Evolutionary conservation across 2,113 vertebrate species (phyloP), one percentile per base, ranked within the genome.

Genomic region (Petaurus breviceps): DNA sequence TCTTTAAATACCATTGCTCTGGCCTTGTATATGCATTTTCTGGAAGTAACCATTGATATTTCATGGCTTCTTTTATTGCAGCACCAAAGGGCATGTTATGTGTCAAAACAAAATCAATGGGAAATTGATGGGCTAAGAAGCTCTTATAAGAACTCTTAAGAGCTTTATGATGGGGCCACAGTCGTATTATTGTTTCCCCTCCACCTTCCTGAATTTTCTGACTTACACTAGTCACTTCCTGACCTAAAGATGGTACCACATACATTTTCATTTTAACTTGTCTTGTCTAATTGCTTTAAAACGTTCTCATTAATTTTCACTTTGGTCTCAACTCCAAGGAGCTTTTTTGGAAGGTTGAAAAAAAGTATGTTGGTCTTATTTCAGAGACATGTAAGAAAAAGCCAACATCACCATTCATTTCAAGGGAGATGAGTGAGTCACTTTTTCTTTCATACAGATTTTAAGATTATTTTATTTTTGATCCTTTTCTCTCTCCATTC

Each of bases 81-180:
- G 96, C 96, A 97, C 97, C 11, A 31, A 96, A 94, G 94, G 92
- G 95, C 92, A 95, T 92, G 92, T 95, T 97, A 91, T 52, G 47
- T 95, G 92, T 96, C 95, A 97, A 98, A 96, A 96, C 95, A 94
- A 97, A 98, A 97, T 98, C 97, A 97, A 96, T 97, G 93, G 93
- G 95, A 96, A 97, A 97, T 97, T 95, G 96, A 98, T 97, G 93
- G 49, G 52, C 91, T 94, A 95, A 96, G 95, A 95, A 90, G 54
- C 95, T 77, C 95, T 93, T 91, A 90, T 90, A n/a, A n/a, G n/a
- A n/a, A n/a, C n/a, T 96, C 93, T 97, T 93, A 94, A 97, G 93
- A 95, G 96, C 94, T 97, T 98, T 96, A 54, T 50, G 57, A 26
- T 95, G 9, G 90, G 92, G 14, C 90, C 95, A 96, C 90, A 93